These are phyloP conservation scores for Diaprepes abbreviatus DNA, from an alignment of 2,888 invertebrate species.

Conservation along the genomic window DNA sequence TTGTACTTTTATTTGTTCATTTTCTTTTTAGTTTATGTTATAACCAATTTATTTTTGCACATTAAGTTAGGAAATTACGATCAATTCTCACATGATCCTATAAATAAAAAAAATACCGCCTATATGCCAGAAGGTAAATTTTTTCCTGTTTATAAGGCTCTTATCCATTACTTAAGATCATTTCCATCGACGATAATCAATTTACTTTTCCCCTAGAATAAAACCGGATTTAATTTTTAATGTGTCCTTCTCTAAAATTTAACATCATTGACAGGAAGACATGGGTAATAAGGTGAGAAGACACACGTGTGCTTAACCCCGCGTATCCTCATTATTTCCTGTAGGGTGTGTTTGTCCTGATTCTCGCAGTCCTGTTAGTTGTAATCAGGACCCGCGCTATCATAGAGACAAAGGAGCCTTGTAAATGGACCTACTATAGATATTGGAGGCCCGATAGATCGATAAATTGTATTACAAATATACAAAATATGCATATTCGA, in stretches of 20 bases:
- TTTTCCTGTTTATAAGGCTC: too few species aligned
- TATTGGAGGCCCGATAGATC: neutral
- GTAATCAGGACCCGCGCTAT: neutral
- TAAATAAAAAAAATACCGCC: too few species aligned
- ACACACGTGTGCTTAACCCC: neutral
- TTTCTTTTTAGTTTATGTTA: too few species aligned
- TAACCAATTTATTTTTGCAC: too few species aligned
- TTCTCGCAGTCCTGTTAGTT: neutral
- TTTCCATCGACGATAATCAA: neutral
- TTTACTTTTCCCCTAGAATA: neutral
- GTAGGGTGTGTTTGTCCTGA: slow-evolving; percentile 13
- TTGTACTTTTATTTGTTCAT: too few species aligned
- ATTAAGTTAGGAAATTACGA: too few species aligned
- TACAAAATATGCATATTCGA: too few species aligned
- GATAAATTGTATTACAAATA: too few species aligned
- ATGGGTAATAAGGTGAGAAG: neutral
- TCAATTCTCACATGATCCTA: too few species aligned
- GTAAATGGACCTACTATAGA: neutral
- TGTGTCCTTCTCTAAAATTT: neutral
- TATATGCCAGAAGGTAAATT: too few species aligned
- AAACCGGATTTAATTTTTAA: neutral
- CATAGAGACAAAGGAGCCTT: slow-evolving; percentile 1
- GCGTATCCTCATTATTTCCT: slow-evolving; percentile 9
- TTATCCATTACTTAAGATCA: too few species aligned
- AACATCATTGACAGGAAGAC: neutral